Conservation (phyloP, 2,888 invertebrate genomes). For the Junonia oenone region DNA sequence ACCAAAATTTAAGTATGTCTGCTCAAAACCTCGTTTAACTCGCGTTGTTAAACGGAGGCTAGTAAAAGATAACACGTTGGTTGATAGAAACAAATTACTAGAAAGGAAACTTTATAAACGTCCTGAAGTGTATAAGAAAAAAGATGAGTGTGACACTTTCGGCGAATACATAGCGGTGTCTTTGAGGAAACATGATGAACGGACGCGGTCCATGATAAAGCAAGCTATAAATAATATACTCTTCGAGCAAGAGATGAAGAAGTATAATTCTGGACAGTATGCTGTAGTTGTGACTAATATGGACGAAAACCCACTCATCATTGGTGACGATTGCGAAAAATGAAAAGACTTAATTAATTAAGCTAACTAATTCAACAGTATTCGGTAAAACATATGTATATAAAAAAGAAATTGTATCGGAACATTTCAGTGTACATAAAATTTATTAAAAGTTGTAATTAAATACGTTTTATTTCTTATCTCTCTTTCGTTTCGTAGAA, state of each 20-base stretch:
- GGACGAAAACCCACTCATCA: conserved; percentile 55
- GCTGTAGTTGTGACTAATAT: conserved; percentile 43
- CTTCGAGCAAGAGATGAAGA: conserved; percentile 72
- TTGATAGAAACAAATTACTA: not conserved
- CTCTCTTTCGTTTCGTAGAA: not conserved
- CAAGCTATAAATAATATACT: conserved; percentile 70
- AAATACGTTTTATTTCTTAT: not conserved
- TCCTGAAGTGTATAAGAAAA: conserved; percentile 46
- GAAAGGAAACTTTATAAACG: conserved; percentile 19
- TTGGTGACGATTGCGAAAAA: conserved; percentile 37
- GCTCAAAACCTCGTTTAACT: conserved; percentile 5
- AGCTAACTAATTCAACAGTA: not conserved
- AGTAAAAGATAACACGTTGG: not conserved
- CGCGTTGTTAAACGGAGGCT: conserved; percentile 4
- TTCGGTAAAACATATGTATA: not conserved
- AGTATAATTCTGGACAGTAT: conserved; percentile 47
- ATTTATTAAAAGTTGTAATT: not conserved
- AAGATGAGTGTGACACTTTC: conserved; percentile 68
- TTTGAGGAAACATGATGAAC: conserved; percentile 63
- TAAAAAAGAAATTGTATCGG: not conserved
- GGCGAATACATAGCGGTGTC: conserved; percentile 69
- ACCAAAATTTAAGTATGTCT: conserved; percentile 5
- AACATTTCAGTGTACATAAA: not conserved
- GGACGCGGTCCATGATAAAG: conserved; percentile 66
- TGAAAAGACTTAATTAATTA: not conserved